Evolutionary conservation across 2,113 vertebrate species (phyloP).

Genomic region (Chiloscyllium plagiosum): DNA sequence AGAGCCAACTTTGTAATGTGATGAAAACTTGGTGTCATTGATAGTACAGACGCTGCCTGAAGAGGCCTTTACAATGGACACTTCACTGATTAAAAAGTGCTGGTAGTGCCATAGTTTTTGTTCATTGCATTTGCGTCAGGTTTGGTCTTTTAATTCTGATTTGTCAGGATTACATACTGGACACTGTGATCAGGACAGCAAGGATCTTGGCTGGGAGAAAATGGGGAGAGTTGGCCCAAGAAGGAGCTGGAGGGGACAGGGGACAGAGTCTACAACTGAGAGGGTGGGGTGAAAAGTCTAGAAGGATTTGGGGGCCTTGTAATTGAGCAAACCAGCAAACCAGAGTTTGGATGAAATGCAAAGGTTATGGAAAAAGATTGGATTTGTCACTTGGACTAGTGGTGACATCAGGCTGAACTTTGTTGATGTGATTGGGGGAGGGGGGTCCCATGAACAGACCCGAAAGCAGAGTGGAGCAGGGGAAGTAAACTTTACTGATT

Average conservation of each 20-base stretch:
- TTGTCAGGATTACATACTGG: not conserved
- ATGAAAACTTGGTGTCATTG: not conserved
- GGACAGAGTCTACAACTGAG: not conserved
- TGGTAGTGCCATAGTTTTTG: not conserved
- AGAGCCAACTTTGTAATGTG: not conserved
- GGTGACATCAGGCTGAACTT: not conserved
- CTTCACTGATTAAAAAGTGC: not conserved
- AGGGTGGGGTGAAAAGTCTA: not conserved
- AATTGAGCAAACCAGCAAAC: not conserved
- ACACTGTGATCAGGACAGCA: not conserved
- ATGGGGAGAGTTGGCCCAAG: not conserved
- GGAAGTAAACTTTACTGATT: too few relatives aligned
- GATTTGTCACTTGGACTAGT: not conserved
- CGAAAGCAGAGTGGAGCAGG: too few relatives aligned
- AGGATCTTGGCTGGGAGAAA: not conserved
- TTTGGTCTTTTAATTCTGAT: not conserved
- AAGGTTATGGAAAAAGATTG: not conserved
- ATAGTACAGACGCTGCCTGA: not conserved
- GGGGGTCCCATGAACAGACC: too few relatives aligned
- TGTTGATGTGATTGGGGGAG: too few relatives aligned
- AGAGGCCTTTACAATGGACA: not conserved
- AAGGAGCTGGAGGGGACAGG: not conserved
- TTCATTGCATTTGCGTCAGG: not conserved
- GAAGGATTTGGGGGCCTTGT: not conserved
- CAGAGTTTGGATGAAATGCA: not conserved